Conservation (phyloP, 2,797 vertebrate genomes). For the Anguilla marmorata region DNA sequence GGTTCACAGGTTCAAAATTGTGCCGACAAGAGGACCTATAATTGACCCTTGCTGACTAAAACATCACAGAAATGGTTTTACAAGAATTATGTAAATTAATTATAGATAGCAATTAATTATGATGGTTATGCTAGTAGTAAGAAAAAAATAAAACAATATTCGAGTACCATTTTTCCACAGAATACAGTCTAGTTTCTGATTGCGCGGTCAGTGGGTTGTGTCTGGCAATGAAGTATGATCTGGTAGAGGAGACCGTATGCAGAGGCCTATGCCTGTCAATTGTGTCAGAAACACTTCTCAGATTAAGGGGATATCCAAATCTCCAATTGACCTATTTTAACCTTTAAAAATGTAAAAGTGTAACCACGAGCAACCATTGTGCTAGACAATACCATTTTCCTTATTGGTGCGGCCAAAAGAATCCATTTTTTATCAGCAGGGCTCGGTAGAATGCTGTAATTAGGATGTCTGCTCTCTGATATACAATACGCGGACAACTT, state of each 20-base stretch:
- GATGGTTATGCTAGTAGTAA: neutral
- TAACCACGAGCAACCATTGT: constrained; percentile 26
- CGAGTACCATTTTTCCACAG: constrained; percentile 12
- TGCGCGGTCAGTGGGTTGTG: neutral
- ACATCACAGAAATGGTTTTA: neutral
- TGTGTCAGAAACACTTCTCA: constrained; percentile 32
- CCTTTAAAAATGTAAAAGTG: neutral
- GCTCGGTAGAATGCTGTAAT: constrained; percentile 61
- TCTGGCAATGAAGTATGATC: constrained; percentile 15
- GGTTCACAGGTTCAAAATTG: neutral
- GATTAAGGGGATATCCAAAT: constrained; percentile 28
- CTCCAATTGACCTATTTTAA: constrained; percentile 15
- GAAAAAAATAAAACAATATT: neutral
- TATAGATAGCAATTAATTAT: constrained; percentile 12
- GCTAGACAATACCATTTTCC: constrained; percentile 17
- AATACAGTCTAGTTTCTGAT: neutral
- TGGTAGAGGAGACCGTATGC: neutral
- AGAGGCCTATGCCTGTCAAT: neutral
- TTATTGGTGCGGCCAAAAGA: constrained; percentile 2
- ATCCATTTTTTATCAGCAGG: constrained; percentile 57
- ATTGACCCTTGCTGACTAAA: neutral
- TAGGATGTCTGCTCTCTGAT: constrained; percentile 71
- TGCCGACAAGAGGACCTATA: neutral
- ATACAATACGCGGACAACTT: constrained; percentile 72
- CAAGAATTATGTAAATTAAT: neutral